phyloP scores from a whole-genome alignment of 1,140 invertebrate species.

The Diprion similis region DNA sequence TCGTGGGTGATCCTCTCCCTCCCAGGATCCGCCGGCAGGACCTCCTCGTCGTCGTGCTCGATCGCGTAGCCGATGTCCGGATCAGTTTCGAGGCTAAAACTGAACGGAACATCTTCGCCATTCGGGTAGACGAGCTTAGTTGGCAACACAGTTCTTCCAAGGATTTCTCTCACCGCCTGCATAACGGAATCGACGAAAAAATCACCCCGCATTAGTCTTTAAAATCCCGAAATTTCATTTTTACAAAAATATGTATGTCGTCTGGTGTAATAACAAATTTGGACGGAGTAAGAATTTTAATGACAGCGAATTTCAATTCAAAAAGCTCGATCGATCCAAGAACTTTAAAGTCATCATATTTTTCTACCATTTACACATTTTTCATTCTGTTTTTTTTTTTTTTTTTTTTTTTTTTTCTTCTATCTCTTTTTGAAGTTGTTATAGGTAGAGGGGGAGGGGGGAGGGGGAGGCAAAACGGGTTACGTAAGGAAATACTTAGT shows the following conservation, averaged over 20 bases:
- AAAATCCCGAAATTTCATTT: background rate
- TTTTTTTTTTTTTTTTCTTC: no score
- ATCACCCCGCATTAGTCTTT: constrained; percentile 9
- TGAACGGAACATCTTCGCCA: constrained; percentile 30
- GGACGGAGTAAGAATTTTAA: no score
- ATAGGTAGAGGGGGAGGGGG: no score
- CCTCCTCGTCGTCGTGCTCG: constrained; percentile 33
- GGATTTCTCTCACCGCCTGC: constrained; percentile 33
- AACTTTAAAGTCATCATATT: no score
- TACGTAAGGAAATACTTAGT: no score
- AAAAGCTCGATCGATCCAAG: no score
- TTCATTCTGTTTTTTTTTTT: no score
- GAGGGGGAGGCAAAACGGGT: no score
- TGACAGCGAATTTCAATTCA: no score
- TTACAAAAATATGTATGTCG: no score
- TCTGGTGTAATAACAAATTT: background rate
- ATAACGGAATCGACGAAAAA: constrained; percentile 11
- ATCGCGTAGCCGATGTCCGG: constrained; percentile 39
- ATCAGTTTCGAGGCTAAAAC: constrained; percentile 34
- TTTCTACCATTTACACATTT: no score
- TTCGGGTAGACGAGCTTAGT: constrained; percentile 20
- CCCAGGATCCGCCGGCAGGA: constrained; percentile 27
- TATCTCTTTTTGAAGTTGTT: no score
- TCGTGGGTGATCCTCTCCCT: constrained; percentile 36
- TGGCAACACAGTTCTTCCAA: constrained; percentile 28